Evolutionary conservation across 2,797 vertebrate species (phyloP), one percentile per base, ranked within the genome.

Genomic region (Okamejei kenojei): DNA sequence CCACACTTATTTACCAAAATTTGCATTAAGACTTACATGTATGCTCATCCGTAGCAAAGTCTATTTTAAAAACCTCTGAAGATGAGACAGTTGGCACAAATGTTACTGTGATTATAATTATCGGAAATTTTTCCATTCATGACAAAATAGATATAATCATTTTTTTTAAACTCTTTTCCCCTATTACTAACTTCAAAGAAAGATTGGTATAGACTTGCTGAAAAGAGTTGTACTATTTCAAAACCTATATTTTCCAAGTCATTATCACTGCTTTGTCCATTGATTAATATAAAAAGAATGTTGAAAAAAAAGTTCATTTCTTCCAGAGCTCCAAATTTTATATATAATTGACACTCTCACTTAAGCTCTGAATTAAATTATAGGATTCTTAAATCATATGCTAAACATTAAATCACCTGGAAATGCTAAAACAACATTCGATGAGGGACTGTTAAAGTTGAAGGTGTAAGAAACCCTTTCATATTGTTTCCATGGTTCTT

Each of bases 31-130:
- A 76, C 38, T 54, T 58, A 15, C 35, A 45, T 23, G n/a, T 11
- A 84, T 54, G 84, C 80, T 32, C 82, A 93, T 93, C 78, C 65
- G 23, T 45, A 13, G 63, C 19, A 93, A 81, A 90, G 82, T 93
- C 86, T 88, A 35, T 93, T 76, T 54, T 45, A 54, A 92, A n/a
- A 92, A 1, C 90, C 93, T 93, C 76, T 94, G 65, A 93, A 68
- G 93, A 93, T 93, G 93, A 93, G n/a, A 9, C 82, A 93, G 93
- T 96, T 96, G 96, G 96, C 96, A 96, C 95, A 77, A 94, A 94
- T 93, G 86, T 95, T 94, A 93, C 93, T 93, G 95, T 94, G 96
- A 96, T 96, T 96, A 96, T 95, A 95, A 94, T 96, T 96, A 96
- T 96, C 96, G 96, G 26, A 58, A 76, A 10, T 54, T 19, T 92